Evolutionary conservation across 92 coral and sea anemone species (phyloP), one percentile per base, ranked within the genome.

Genomic region (Scolanthus callimorphus): DNA sequence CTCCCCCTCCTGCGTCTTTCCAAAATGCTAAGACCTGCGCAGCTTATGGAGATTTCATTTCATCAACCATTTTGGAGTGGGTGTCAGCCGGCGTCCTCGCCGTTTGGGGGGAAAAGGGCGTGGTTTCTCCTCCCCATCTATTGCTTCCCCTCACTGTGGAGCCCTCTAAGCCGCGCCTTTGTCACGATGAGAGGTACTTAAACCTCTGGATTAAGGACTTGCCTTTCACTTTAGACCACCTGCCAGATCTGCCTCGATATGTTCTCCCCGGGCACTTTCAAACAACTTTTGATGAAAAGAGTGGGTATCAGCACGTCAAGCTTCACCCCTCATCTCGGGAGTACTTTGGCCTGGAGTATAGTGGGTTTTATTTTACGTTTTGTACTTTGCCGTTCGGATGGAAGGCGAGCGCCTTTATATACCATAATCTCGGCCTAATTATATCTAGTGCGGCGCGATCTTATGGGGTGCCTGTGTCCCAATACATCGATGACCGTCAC

Each of bases 151-250:
- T 1, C 44, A 57, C 17, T 0, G 55, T 60, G 0, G 55, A 60
- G 55, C 67, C 55, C 0, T 12, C 25, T 8, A 62, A 62, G 11
- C 68, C 68, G 3, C 55, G 68, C 10, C 28, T 46, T 26, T 60
- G 66, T 37, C 66, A 60, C 66, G 66, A 60, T 8, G 66, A 60
- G 51, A n/a, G 66, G 17, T 60, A 37, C 31, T 26, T 60, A 10
- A 60, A 60, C 31, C 17, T 15, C 15, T 60, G 66, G 66, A 60
- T 60, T 3, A 20, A 60, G 39, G 31, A 60, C 66, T 37, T 26
- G 17, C 66, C 66, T 4, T 41, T 60, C 12, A 37, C 66, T 20
- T 29, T 60, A 13, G 66, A 60, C 34, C 49, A 60, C 66, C 46
- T 60, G 23, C 27, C 56, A 10, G 55, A 61, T 21, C 39, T 61